Conservation (phyloP, 2,113 vertebrate species). For the Tragulus kanchil region DNA sequence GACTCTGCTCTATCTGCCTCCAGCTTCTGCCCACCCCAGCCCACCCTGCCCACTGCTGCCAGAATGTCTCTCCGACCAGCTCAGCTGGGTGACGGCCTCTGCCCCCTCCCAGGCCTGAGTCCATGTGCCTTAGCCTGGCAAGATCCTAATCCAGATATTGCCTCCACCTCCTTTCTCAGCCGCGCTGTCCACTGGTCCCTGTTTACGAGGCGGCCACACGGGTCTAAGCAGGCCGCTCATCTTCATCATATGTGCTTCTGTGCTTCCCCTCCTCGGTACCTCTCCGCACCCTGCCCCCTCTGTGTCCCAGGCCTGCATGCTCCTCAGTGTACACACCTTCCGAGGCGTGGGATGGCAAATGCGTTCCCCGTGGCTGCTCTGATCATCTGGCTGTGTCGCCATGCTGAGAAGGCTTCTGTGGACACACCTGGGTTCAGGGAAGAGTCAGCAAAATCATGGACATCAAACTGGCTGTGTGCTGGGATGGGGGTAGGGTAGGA, state of each 20-base stretch:
- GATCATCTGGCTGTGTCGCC: not conserved
- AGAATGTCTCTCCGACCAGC: not conserved
- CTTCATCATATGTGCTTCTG: not conserved
- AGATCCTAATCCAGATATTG: not conserved
- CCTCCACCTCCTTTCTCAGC: slow-evolving; percentile 19
- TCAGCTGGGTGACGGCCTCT: not conserved
- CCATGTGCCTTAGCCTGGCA: not conserved
- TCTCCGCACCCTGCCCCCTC: not conserved
- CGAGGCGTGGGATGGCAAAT: not conserved
- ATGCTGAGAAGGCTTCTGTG: not conserved
- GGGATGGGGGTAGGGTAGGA: too few species aligned
- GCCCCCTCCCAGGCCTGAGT: not conserved
- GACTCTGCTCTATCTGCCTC: not conserved
- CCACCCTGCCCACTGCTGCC: not conserved
- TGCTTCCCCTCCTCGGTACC: not conserved
- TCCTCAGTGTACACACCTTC: not conserved
- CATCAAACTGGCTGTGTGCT: not conserved
- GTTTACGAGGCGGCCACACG: not conserved
- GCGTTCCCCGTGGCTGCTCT: not conserved
- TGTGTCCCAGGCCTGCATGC: not conserved
- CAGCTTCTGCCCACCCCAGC: not conserved
- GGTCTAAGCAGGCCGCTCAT: not conserved
- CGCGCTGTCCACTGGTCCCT: not conserved
- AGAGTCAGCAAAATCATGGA: not conserved
- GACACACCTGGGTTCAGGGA: not conserved